Base-by-base conservation (phyloP, 2,888 invertebrate genomes). In the Morpho helenor region DNA sequence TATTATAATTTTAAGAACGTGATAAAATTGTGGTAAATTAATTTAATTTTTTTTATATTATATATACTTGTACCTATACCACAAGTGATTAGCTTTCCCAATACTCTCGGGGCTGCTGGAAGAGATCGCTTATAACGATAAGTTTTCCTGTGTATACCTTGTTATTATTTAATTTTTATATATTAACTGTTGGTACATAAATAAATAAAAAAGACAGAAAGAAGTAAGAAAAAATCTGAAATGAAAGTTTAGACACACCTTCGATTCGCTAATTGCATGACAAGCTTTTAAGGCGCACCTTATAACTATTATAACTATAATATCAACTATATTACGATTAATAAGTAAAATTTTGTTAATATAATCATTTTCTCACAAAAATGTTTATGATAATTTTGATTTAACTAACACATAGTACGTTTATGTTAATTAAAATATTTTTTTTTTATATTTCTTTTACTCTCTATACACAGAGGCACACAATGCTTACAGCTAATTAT, bases 381-480 rank as follows among this genome's bases (percentile, higher is more conserved):
- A 9, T 31, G 3, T 49, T 44, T 10, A 55, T 44, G 44, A 49
- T 49, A 52, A 54, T 54, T 57, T 56, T 57, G 52, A 55, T 59
- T 53, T 44, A 41, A 54, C 50, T 54, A 53, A 57, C 52, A 53
- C 6, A 57, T 53, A 57, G 7, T 45, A 53, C 42, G 23, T 49
- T 70, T 70, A 66, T 71, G 68, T 68, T 66, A 70, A 70, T 67
- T 64, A 70, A 70, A 71, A 62, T 70, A 67, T 68, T 70, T 68
- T 60, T n/a, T 16, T 65, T 69, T 68, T 66, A 71, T 69, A 73
- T 74, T 68, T 69, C 68, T 74, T 71, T 84, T 84, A 75, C 72
- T 71, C 68, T 79, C 83, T 88, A 82, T 87, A 89, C 82, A 87
- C 83, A 79, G 87, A 88, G 89, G 89, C 89, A 90, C 89, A 85